Evolutionary conservation across 2,888 invertebrate genomes (phyloP), one percentile per base, ranked within the genome.

Genomic region (Polylopha cassiicola): DNA sequence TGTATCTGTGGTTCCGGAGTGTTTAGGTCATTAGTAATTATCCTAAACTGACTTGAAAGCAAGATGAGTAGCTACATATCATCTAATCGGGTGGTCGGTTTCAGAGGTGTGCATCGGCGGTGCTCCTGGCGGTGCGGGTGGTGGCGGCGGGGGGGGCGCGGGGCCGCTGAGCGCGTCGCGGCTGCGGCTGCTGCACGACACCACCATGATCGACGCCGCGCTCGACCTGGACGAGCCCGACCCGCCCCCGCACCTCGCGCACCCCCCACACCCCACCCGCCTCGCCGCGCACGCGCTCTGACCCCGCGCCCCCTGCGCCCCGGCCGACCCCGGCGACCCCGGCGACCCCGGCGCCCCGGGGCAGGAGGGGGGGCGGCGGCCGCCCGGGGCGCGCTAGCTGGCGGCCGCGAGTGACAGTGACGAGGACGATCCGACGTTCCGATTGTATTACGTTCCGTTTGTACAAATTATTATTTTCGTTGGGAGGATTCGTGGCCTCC

Each of bases 191-290:
- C 87, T 94, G 61, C 94, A 93, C 70, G 94, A 95, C 82, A 94
- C 94, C 42, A 95, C 95, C 33, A 95, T 95, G 95, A 95, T 95
- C 63, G 94, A 95, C 76, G 94, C 95, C 39, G 95, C 95, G 39
- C 87, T 95, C 51, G 95, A 95, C 87, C 88, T 95, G 63, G 95
- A 95, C 81, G 94, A 94, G 55, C 85, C 95, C 53, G 94, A 94
- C 60, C 65, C 71, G 62, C 72, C 75, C 58, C 59, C 64, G 47
- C 72, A 59, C 55, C 56, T 58, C 53, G 39, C 51, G 31, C 51
- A 34, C 15, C 15, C 32, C 43, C 28, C 42, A 30, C 26, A 9
- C 28, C 33, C 38, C 42, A 20, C 43, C 16, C 39, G 13, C 39
- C 42, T 44, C 36, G 27, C 31, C 50, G 20, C 49, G 27, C 44